Conservation (phyloP, 1,140 invertebrate species). For the Micrasema minimum region DNA sequence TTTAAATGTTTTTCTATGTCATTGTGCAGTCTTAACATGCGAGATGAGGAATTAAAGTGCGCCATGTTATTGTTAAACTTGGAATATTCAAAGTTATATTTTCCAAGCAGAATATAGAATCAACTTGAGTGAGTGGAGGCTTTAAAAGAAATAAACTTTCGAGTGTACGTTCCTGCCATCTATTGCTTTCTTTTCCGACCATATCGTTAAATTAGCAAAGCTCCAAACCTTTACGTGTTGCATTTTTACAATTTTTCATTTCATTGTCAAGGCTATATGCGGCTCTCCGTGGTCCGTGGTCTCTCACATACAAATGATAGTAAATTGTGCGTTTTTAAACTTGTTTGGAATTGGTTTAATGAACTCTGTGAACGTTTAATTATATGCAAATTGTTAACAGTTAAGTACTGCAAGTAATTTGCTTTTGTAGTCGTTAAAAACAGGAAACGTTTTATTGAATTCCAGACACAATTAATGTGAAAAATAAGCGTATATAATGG, state of each 20-base stretch:
- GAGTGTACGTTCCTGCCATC: conserved; percentile 17
- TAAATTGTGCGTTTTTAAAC: conserved; percentile 3
- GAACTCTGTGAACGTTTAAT: conserved; percentile 34
- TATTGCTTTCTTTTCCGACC: background rate
- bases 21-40: no score
- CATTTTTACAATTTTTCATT: background rate
- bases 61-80: no score
- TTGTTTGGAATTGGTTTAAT: conserved; percentile 5
- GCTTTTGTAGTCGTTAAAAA: background rate
- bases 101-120: no score
- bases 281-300: no score
- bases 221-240: background rate
- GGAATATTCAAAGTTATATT: no score
- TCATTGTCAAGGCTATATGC: no score
- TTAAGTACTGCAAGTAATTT: background rate
- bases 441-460: conserved; percentile 9
- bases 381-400: conserved; percentile 33
- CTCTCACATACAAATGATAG: no score
- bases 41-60: no score
- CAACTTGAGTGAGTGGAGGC: no score
- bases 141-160: no score
- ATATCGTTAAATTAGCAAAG: conserved; percentile 1
- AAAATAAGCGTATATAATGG: no score
- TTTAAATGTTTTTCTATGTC: no score
- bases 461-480: background rate